phyloP scores from a whole-genome alignment of 2,113 vertebrate genomes.

The Tauraco erythrolophus region DNA sequence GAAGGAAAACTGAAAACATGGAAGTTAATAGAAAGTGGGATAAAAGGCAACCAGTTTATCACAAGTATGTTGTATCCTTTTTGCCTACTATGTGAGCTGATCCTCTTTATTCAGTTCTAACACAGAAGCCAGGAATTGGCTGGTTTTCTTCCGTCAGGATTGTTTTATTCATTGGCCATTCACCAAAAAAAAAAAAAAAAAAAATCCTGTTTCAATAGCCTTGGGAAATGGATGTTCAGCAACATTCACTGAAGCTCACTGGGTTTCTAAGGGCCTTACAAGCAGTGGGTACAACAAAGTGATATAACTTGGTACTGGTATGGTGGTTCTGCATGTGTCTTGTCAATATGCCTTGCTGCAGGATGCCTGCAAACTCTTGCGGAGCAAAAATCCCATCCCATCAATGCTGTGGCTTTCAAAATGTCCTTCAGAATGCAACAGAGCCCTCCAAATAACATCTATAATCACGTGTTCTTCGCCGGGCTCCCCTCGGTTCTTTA shows the following conservation, averaged over 20 bases:
- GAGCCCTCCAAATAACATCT: neutral
- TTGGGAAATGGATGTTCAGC: conserved; percentile 66
- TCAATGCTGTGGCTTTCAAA: conserved; percentile 9
- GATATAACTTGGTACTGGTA: neutral
- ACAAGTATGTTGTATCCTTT: conserved; percentile 54
- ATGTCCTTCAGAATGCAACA: neutral
- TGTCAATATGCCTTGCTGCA: neutral
- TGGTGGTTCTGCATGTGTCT: neutral
- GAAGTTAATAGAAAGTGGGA: conserved; percentile 25
- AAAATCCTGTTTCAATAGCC: conserved; percentile 48
- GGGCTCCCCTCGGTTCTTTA: neutral
- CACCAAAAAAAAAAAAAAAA: conserved; percentile 24
- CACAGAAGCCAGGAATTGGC: conserved; percentile 63
- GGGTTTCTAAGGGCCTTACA: conserved; percentile 35
- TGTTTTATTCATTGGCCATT: conserved; percentile 52
- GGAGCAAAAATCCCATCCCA: neutral
- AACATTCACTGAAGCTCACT: conserved; percentile 35
- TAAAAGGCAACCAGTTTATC: conserved; percentile 50
- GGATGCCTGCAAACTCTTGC: neutral
- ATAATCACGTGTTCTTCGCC: neutral
- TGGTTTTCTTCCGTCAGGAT: conserved; percentile 62
- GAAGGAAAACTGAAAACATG: neutral
- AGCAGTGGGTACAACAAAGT: neutral
- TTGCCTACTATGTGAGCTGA: conserved; percentile 48
- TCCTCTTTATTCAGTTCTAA: conserved; percentile 45